Percentiles rank a stretch among this genome's conserved stretches.
phyloP scores from a whole-genome alignment of 2,888 invertebrate genomes.

The Anthophora plumipes region DNA sequence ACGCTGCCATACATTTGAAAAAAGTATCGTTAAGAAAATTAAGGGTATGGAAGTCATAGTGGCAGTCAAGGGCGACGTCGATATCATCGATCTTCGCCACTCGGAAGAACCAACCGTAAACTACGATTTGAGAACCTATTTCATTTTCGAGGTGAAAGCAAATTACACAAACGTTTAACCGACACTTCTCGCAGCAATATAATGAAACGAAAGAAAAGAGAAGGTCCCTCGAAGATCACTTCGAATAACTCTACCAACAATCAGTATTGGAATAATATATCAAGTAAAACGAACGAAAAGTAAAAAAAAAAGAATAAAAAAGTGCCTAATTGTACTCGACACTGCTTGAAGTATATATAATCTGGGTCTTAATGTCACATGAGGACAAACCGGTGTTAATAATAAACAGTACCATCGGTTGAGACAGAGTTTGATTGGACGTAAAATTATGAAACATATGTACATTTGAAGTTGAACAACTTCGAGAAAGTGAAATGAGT shows the following conservation, averaged over 20 bases:
- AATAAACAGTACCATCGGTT: constrained; percentile 40
- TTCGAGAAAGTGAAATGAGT: not conserved
- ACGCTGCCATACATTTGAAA: constrained; percentile 91
- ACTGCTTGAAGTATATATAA: constrained; percentile 18
- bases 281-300: no score
- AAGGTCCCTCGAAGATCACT: not conserved
- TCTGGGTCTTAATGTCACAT: constrained; percentile 20
- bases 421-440: constrained; percentile 59
- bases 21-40: constrained; percentile 92
- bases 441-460: constrained; percentile 5
- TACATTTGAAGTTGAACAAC: not conserved
- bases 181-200: not conserved
- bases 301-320: constrained; percentile 12
- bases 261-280: not conserved
- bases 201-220: no score
- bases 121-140: not conserved
- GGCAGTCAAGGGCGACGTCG: constrained; percentile 82
- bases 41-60: constrained; percentile 92
- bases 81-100: constrained; percentile 79
- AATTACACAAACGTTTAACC: not conserved
- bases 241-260: not conserved
- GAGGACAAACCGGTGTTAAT: constrained; percentile 17
- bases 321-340: constrained; percentile 50
- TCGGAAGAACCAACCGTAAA: constrained; percentile 64
- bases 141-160: not conserved